phyloP scores from a whole-genome alignment of 2,888 invertebrate species.

The Entomobrya multifasciata region DNA sequence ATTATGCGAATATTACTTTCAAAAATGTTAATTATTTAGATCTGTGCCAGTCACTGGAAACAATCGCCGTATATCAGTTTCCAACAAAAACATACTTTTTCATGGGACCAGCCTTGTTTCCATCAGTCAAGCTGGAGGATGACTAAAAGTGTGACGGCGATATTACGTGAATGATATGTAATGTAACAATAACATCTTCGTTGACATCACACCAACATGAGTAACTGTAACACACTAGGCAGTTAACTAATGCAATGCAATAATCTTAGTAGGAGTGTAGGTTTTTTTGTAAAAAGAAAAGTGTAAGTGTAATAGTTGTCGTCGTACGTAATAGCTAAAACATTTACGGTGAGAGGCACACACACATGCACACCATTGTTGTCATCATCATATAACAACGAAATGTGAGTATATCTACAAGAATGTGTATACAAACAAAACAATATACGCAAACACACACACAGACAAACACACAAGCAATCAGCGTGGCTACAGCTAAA shows the following conservation, averaged over 20 bases:
- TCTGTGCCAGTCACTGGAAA: too few relatives aligned
- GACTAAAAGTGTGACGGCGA: slow-evolving; percentile 17
- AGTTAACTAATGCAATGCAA: slow-evolving; percentile 24
- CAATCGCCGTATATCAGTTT: too few relatives aligned
- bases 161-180: slow-evolving; percentile 31
- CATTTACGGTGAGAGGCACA: background rate
- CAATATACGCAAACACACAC: slow-evolving; percentile 4
- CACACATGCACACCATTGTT: background rate
- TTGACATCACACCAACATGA: background rate
- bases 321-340: slow-evolving; percentile 21
- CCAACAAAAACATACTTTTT: too few relatives aligned
- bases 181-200: slow-evolving; percentile 34
- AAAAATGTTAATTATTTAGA: too few relatives aligned
- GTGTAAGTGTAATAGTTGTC: slow-evolving; percentile 32
- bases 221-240: background rate
- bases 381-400: slow-evolving; percentile 16
- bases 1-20: too few relatives aligned
- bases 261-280: background rate
- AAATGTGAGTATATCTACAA: too few relatives aligned
- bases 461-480: background rate
- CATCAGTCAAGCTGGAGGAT: slow-evolving; percentile 41
- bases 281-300: background rate
- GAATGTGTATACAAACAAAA: background rate
- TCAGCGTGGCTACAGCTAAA: slow-evolving; percentile 1
- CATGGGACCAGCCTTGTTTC: slow-evolving; percentile 11